Evolutionary conservation across 2,888 invertebrate species (phyloP).

Genomic region (Limenitis camilla): DNA sequence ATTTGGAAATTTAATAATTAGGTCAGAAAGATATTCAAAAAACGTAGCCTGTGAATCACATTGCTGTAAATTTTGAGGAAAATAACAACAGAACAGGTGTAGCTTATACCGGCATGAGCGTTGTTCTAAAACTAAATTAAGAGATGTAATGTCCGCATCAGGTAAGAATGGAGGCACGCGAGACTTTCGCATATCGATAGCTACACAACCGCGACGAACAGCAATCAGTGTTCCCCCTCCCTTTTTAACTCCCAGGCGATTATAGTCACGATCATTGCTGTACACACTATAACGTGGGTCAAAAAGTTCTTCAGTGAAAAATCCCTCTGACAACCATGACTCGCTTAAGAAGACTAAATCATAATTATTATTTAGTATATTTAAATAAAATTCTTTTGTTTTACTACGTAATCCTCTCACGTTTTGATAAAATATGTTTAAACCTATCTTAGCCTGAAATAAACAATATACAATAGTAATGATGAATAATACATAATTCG

Average conservation of each 20-base stretch:
- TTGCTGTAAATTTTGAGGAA: background rate
- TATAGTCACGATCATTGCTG: background rate
- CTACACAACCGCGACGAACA: background rate
- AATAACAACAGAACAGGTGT: background rate
- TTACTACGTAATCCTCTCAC: too few species aligned
- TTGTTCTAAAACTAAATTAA: background rate
- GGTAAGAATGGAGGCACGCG: background rate
- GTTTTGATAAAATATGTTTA: too few species aligned
- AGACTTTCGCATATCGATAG: background rate
- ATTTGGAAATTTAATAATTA: background rate
- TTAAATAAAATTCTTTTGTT: too few species aligned
- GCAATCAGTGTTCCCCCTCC: background rate
- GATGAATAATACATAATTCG: too few species aligned
- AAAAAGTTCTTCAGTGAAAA: background rate
- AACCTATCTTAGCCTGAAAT: background rate
- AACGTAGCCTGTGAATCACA: background rate
- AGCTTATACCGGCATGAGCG: background rate
- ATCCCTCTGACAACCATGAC: background rate
- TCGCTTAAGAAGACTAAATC: background rate
- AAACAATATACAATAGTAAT: background rate
- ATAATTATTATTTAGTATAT: background rate
- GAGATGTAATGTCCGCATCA: background rate
- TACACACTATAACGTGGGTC: background rate
- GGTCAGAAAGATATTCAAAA: background rate
- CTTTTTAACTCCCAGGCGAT: background rate